Base-by-base conservation (phyloP, 2,888 invertebrate species). In the Dasysyrphus tricinctus region DNA sequence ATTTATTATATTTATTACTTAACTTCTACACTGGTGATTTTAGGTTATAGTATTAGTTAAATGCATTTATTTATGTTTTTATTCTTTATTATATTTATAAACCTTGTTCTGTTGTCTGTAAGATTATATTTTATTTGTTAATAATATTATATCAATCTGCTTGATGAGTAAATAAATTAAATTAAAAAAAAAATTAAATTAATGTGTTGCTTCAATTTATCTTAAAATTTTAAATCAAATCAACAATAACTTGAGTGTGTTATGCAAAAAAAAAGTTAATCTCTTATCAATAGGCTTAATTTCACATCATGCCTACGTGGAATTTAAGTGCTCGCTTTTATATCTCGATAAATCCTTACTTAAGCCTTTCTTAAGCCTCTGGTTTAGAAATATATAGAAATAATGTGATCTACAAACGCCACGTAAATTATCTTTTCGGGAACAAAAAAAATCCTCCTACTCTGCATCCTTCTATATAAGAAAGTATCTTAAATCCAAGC, bases 401-500 rank as follows among this genome's bases (percentile, higher is more conserved):
- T 47, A 16, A 47, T 47, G 16, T 47, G 47, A 47, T 47, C 16
- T 16, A 9, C 7, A 32, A 34, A 56, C 32, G 29, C 56, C 56
- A 32, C 7, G n/a, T 34, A n/a, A 56, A 56, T 56, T 16, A 32
- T 56, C n/a, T 32, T 9, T 32, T 9, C 34, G 8, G 5, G 12
- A 0, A 14, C 14, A 8, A 14, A 29, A 8, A 29, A 3, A n/a
- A 6, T 29, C 32, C 37, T 39, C 39, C 59, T 39, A 39, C 19
- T 12, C 39, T 24, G 7, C 9, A 9, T 19, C 11, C 19, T 39
- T 59, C 11, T 34, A 6, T 63, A 2, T 2, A 29, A 37, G 6
- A 24, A 3, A 24, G 24, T 24, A 24, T 19, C 56, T 39, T 8
- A 56, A 70, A 76, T 76, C 51, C 37, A n/a, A 16, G 16, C 39